Base-by-base conservation (phyloP, 1,140 invertebrate genomes). In the Philotrypesis tridentata region DNA sequence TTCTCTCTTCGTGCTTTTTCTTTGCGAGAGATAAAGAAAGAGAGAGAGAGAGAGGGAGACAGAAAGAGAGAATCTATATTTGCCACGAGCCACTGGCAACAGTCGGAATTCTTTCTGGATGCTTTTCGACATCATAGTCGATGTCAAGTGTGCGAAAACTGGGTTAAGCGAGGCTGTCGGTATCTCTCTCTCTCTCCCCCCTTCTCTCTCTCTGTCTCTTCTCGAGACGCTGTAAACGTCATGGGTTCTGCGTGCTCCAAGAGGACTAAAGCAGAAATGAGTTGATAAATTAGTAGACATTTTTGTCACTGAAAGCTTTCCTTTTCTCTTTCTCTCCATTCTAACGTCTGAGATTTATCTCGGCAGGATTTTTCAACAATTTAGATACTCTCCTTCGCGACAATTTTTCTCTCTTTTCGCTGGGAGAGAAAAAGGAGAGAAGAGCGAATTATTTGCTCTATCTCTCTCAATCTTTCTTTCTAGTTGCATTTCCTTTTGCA, bases 241-340 rank as follows among this genome's bases (percentile, higher is more conserved):
- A 14, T 14, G 40, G 12, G 12, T 14, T 43, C 12, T 43, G 12
- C 4, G 14, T 40, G 37, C 37, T 11, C 1, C 12, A 17, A 43
- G 40, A 43, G n/a, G n/a, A n/a, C n/a, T n/a, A n/a, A n/a, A 61
- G 60, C 60, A n/a, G 60, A 61, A 61, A 8, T 4, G 60, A 23
- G 23, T 67, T 82, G 80, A 82, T 77, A 77, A 82, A 77, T 43
- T 82, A 72, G 74, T 77, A 78, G 55, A 78, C 75, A 73, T 78
- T 74, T 60, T 37, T 82, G 40, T 23, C 68, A 7, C 31, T 14
- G 14, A 2, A n/a, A 63, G n/a, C 65, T 14, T 70, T 70, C 72
- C 37, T 75, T 33, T 9, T 5, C 33, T 9, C 31, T 75, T 65
- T 37, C 27, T 65, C 29, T 60, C 21, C 72, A 31, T 9, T 27